Percentiles rank a stretch among this genome's conserved stretches.
These are phyloP conservation scores for Leucoptera coffeella DNA, from an alignment of 2,888 invertebrate genomes.

Conservation along the genomic window DNA sequence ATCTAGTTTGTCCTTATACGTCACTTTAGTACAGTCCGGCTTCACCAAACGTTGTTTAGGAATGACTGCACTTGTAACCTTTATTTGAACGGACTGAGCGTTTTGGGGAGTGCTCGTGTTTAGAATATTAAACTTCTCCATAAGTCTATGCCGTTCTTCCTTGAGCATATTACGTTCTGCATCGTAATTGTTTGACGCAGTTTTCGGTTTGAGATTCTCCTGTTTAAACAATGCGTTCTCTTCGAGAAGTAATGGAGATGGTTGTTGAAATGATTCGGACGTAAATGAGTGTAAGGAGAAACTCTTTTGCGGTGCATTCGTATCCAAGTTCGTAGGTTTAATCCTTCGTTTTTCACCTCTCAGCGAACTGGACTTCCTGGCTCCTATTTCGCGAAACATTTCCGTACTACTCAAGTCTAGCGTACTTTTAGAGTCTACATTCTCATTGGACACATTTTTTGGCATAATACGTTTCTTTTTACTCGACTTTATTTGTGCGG, in stretches of 20 bases:
- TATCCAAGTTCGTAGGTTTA: constrained; percentile 47
- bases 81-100: constrained; percentile 19
- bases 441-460: constrained; percentile 20
- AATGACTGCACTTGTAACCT: constrained; percentile 19
- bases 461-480: constrained; percentile 20
- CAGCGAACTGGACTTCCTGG: constrained; percentile 26
- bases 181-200: constrained; percentile 22
- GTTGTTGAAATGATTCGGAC: constrained; percentile 24
- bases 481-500: constrained; percentile 16
- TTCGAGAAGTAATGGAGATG: constrained; percentile 19
- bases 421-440: constrained; percentile 17
- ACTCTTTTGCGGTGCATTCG: constrained; percentile 19
- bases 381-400: constrained; percentile 36
- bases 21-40: constrained; percentile 34
- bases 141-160: constrained; percentile 33
- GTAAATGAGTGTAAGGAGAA: constrained; percentile 28
- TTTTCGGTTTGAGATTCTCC: constrained; percentile 21
- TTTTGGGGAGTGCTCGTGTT: constrained; percentile 21
- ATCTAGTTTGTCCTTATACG: constrained; percentile 45
- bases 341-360: constrained; percentile 33
- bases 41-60: constrained; percentile 19
- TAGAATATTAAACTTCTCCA: constrained; percentile 39
- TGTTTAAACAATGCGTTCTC: constrained; percentile 31
- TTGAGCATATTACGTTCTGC: constrained; percentile 33
- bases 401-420: constrained; percentile 33